Base-by-base conservation (phyloP, 2,888 invertebrate genomes). In the Eucera pruinosa region DNA sequence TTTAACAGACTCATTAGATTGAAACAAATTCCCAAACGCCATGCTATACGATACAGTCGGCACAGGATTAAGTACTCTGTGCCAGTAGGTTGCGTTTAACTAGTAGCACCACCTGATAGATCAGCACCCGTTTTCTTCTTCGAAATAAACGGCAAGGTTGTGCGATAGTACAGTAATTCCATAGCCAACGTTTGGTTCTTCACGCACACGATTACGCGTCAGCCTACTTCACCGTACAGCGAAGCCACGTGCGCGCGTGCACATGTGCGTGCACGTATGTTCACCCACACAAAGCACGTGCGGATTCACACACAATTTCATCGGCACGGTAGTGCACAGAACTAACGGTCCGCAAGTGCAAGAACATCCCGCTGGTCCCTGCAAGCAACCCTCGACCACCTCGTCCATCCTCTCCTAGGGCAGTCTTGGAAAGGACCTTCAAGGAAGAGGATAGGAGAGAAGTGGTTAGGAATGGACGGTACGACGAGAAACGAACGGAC, bases 371-470 rank as follows among this genome's bases (percentile, higher is more conserved):
- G 60, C 70, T 47, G 72, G 76, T 70, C 73, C 80, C 54, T 72
- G 75, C 79, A 25, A 77, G 78, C 82, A 76, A 81, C 81, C 84
- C 78, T 78, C 83, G 81, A 83, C 82, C 81, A 70, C 80, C 81
- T 80, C 80, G 85, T 81, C 86, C 81, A 81, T 83, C 84, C 86
- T 79, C 76, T 80, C 80, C 80, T 76, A 72, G 81, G 81, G 82
- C 82, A 81, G 76, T 80, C 80, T 81, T 77, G 80, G 78, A 75
- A 82, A 83, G 88, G 85, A 84, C 87, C 85, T 89, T 87, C 88
- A 87, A 89, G 90, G 89, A 88, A 83, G 83, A 85, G 84, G 83
- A 82, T 86, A 85, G 82, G 58, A 73, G 84, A 79, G 83, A 83
- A 84, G 83, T 80, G 83, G 85, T 83, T 83, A 80, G 84, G 80